Evolutionary conservation across 2,797 vertebrate species (phyloP).

Genomic region (Paedocypris micromegethes): DNA sequence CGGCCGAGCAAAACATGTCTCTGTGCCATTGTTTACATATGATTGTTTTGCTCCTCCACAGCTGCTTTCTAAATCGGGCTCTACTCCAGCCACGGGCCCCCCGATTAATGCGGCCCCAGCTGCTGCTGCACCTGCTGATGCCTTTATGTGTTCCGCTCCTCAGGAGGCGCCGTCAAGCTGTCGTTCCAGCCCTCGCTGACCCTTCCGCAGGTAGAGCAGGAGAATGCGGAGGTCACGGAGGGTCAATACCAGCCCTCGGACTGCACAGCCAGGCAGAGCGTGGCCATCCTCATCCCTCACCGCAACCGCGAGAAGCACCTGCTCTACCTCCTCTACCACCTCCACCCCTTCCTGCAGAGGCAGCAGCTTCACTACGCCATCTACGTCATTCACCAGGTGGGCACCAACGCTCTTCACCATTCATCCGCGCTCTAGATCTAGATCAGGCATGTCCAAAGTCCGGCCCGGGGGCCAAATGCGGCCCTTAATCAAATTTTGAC

Average conservation of each 20-base stretch:
- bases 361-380: constrained; percentile 92
- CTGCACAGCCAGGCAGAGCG: constrained; percentile 77
- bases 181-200: constrained; percentile 76
- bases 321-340: constrained; percentile 83
- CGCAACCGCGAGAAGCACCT: constrained; percentile 87
- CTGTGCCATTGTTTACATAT: constrained; percentile 27
- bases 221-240: constrained; percentile 71
- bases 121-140: constrained; percentile 7
- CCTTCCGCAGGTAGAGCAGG: constrained; percentile 70
- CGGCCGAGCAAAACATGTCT: neutral
- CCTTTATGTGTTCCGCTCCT: constrained; percentile 4
- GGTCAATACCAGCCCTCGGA: constrained; percentile 73
- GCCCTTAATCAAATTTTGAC: no score
- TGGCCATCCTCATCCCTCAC: constrained; percentile 89
- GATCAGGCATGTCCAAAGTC: no score
- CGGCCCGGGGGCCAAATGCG: no score
- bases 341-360: constrained; percentile 91
- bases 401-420: no score
- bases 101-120: constrained; percentile 19
- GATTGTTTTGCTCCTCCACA: constrained; percentile 5
- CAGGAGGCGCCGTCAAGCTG: constrained; percentile 77
- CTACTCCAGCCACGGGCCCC: neutral
- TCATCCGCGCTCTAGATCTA: no score
- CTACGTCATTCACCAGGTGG: constrained; percentile 93
- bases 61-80: constrained; percentile 12